phyloP scores from a whole-genome alignment of 2,797 vertebrate genomes.

The Protosalanx chinensis region DNA sequence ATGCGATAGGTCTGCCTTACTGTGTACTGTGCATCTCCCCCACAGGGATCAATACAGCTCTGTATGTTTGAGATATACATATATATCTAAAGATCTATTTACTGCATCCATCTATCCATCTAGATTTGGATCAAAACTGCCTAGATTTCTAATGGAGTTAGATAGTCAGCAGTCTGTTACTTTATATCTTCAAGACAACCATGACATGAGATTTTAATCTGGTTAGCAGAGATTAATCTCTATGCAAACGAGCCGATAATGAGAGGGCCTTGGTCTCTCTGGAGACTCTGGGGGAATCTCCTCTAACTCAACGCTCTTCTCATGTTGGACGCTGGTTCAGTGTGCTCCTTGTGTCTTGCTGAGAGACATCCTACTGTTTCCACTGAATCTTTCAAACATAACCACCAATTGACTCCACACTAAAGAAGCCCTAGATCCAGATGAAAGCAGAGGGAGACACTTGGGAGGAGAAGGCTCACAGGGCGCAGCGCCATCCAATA shows the following conservation, averaged over 20 bases:
- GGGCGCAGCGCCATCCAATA: constrained; percentile 7
- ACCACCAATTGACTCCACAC: background rate
- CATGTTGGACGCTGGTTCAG: background rate
- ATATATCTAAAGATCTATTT: no score
- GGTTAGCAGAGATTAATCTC: background rate
- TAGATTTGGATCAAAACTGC: background rate
- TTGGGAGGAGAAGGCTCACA: background rate
- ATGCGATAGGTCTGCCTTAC: constrained; percentile 38
- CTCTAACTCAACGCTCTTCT: background rate
- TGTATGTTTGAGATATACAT: no score
- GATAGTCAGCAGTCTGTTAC: constrained; percentile 27
- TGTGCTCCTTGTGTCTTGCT: constrained; percentile 8
- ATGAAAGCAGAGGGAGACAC: background rate
- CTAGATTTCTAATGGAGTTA: constrained; percentile 33
- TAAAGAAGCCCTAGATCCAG: background rate
- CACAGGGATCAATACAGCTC: no score
- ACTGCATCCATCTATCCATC: no score
- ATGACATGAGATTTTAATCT: background rate
- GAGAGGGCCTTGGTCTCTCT: constrained; percentile 35
- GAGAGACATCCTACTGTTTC: background rate
- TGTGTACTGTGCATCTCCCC: background rate
- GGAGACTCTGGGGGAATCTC: constrained; percentile 18
- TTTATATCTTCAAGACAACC: constrained; percentile 23
- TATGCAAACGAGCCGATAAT: constrained; percentile 26
- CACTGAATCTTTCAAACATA: constrained; percentile 1